A percentile compares a stretch with the other conserved stretches of the same genome.
Evolutionary conservation across 2,888 invertebrate genomes (phyloP).

Genomic region (Drosophila mayaguana): DNA sequence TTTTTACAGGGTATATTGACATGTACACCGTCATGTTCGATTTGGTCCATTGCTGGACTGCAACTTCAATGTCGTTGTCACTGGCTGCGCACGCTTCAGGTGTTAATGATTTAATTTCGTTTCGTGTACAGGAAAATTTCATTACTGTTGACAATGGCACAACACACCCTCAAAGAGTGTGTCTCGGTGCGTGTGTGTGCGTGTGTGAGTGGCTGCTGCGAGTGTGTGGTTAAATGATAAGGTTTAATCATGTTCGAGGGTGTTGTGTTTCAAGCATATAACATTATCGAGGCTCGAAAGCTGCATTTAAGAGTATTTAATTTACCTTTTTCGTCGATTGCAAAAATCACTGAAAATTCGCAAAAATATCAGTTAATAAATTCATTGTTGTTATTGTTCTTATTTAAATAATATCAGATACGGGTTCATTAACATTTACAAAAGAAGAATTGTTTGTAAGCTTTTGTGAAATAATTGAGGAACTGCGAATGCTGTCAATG

Average conservation of each 20-base stretch:
- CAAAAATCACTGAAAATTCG: conserved; percentile 33
- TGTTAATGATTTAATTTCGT: conserved; percentile 80
- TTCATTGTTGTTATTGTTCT: neutral
- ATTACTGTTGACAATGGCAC: conserved; percentile 77
- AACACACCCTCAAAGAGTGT: conserved; percentile 19
- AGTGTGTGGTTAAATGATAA: conserved; percentile 67
- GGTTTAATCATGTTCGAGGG: conserved; percentile 57
- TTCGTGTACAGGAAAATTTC: conserved; percentile 78
- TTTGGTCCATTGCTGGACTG: conserved; percentile 20
- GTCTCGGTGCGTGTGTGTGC: conserved; percentile 4
- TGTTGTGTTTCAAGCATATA: conserved; percentile 49
- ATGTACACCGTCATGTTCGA: neutral
- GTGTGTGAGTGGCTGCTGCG: conserved; percentile 19
- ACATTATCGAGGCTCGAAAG: conserved; percentile 32
- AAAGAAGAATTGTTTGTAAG: neutral
- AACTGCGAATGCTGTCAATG: conserved; percentile 5
- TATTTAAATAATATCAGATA: conserved; percentile 33
- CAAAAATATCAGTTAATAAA: conserved; percentile 29
- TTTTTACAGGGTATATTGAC: conserved; percentile 16
- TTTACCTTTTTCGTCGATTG: conserved; percentile 27
- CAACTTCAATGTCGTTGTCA: conserved; percentile 44
- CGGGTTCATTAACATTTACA: conserved; percentile 45
- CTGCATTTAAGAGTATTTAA: conserved; percentile 36
- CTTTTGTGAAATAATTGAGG: conserved; percentile 19
- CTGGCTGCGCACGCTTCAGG: conserved; percentile 70